A percentile compares a stretch with the other conserved stretches of the same genome.
These are phyloP conservation scores for Stegodyphus mimosarum DNA, from an alignment of 1,140 invertebrate species.

Conservation along the genomic window DNA sequence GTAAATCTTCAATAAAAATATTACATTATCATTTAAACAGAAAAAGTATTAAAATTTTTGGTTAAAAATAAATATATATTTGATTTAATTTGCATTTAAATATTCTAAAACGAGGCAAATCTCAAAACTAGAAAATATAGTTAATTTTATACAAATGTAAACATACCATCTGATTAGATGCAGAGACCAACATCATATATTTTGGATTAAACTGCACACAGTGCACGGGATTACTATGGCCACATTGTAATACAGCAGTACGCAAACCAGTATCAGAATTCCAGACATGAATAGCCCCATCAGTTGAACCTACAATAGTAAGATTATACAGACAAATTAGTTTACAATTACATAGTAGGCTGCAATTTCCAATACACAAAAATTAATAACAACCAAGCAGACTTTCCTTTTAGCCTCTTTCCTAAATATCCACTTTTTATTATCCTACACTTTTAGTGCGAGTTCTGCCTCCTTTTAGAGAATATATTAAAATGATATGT, in stretches of 20 bases:
- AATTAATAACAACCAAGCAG: neutral
- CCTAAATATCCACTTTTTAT: too few species aligned
- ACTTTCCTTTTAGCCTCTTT: neutral
- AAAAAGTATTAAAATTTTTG: neutral
- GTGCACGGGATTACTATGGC: constrained; percentile 96
- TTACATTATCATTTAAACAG: neutral
- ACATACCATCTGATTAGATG: constrained; percentile 90
- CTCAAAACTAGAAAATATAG: neutral
- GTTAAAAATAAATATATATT: neutral
- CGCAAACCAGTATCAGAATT: constrained; percentile 62
- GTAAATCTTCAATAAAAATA: too few species aligned
- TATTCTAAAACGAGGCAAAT: neutral
- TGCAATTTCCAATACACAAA: neutral
- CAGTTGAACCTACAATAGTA: constrained; percentile 77
- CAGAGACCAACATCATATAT: constrained; percentile 97
- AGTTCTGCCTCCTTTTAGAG: too few species aligned
- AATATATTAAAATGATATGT: too few species aligned
- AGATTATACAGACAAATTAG: too few species aligned
- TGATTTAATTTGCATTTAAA: neutral
- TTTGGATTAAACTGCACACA: constrained; percentile 99
- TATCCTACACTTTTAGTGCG: too few species aligned
- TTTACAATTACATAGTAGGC: too few species aligned
- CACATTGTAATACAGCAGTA: constrained; percentile 73
- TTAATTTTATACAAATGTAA: neutral
- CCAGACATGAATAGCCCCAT: constrained; percentile 91